A percentile compares a stretch with the other conserved stretches of the same genome.
These are phyloP conservation scores for Drosophila burlai DNA, from an alignment of 1,140 invertebrate species.

Conservation along the genomic window DNA sequence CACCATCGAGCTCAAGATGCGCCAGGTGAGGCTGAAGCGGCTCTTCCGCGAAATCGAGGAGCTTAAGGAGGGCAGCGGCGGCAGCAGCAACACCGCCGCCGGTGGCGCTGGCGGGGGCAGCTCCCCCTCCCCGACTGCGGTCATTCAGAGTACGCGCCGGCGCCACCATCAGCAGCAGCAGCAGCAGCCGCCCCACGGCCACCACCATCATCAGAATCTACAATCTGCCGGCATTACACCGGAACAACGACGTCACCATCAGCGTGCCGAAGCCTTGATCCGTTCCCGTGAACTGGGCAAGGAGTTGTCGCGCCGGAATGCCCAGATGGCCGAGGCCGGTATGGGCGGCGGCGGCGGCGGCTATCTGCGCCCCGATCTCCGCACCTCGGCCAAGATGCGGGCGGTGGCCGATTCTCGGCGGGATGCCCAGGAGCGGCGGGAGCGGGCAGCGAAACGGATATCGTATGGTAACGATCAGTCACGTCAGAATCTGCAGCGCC, in stretches of 20 bases:
- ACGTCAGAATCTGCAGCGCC: conserved; percentile 64
- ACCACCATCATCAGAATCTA: neutral
- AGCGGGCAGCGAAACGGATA: conserved; percentile 67
- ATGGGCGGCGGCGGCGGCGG: neutral
- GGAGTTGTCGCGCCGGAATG: conserved; percentile 69
- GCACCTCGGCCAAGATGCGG: conserved; percentile 50
- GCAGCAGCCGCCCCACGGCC: neutral
- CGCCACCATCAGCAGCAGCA: neutral
- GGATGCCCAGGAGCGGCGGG: conserved; percentile 54
- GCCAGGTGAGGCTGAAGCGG: conserved; percentile 73
- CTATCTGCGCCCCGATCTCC: conserved; percentile 43
- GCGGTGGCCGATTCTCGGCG: conserved; percentile 44
- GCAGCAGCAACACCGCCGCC: neutral
- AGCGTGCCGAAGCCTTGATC: conserved; percentile 54
- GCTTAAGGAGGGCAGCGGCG: conserved; percentile 54
- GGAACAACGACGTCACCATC: conserved; percentile 35
- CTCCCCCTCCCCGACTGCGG: neutral
- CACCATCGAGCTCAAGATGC: conserved; percentile 81
- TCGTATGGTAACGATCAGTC: conserved; percentile 75
- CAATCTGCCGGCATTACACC: neutral
- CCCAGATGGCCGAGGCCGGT: conserved; percentile 41
- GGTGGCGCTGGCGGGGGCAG: neutral
- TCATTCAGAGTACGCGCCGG: neutral
- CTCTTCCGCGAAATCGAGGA: conserved; percentile 77
- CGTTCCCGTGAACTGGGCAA: conserved; percentile 65